phyloP scores from a whole-genome alignment of 2,797 vertebrate species.

The Corythornis leucogaster region DNA sequence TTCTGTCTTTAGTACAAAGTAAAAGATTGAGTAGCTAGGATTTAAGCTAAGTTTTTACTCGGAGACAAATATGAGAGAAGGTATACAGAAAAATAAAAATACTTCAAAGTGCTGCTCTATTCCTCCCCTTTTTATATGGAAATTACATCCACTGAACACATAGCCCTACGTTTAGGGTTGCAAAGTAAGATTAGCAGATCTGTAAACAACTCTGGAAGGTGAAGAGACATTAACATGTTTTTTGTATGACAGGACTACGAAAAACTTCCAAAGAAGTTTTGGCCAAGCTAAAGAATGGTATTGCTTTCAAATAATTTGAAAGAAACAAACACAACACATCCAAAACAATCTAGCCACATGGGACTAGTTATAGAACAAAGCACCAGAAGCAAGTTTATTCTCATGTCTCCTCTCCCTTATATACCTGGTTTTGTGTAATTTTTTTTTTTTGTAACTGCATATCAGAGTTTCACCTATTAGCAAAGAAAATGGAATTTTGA shows the following conservation, averaged over 20 bases:
- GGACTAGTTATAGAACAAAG: neutral
- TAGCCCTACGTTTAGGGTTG: neutral
- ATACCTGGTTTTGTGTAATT: neutral
- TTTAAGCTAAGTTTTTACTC: neutral
- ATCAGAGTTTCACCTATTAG: neutral
- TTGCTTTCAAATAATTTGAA: neutral
- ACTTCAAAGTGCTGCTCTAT: neutral
- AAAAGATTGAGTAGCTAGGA: neutral
- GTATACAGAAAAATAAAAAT: neutral
- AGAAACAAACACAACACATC: neutral
- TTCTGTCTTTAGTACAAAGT: neutral
- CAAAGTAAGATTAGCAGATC: neutral
- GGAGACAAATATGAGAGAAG: neutral
- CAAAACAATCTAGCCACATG: neutral
- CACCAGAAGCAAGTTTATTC: neutral
- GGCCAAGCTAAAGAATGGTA: neutral
- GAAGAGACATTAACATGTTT: neutral
- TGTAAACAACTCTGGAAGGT: neutral
- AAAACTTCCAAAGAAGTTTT: neutral
- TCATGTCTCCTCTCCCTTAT: neutral
- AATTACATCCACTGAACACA: neutral
- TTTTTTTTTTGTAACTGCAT: neutral
- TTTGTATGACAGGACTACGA: neutral
- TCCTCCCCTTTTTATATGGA: neutral
- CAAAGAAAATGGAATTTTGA: neutral